Evolutionary conservation across 2,888 invertebrate genomes (phyloP).

Genomic region (Calephelis perditalis): DNA sequence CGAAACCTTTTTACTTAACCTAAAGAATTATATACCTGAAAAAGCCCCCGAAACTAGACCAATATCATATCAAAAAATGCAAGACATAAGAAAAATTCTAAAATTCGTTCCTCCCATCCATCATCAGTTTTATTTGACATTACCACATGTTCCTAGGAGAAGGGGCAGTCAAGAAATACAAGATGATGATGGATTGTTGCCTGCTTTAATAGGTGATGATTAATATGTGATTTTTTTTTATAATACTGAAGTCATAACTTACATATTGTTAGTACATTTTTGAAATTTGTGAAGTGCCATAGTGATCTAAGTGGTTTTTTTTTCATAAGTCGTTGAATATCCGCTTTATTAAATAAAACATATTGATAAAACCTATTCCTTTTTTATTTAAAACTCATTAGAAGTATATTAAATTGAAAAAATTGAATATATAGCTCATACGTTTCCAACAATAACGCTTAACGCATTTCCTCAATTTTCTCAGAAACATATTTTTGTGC

Average conservation of each 20-base stretch:
- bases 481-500: too few relatives aligned
- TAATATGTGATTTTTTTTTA: constrained; percentile 14
- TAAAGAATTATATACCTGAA: constrained; percentile 28
- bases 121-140: constrained; percentile 24
- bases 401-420: too few relatives aligned
- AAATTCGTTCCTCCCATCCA: constrained; percentile 25
- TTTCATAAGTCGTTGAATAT: constrained; percentile 15
- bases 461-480: too few relatives aligned
- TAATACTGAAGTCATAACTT: constrained; percentile 14
- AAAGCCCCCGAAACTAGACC: constrained; percentile 23
- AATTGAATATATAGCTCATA: too few relatives aligned
- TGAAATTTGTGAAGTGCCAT: constrained; percentile 15
- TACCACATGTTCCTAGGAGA: constrained; percentile 24
- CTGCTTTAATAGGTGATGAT: constrained; percentile 20
- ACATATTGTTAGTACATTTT: constrained; percentile 16
- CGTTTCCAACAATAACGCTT: too few relatives aligned
- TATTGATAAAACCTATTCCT: too few relatives aligned
- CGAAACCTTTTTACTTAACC: constrained; percentile 25
- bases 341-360: too few relatives aligned
- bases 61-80: constrained; percentile 28
- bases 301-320: constrained; percentile 21
- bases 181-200: constrained; percentile 18
- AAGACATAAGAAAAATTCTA: constrained; percentile 27
- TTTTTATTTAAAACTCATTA: too few relatives aligned
- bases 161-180: constrained; percentile 21